These are phyloP conservation scores for Adoxophyes honmai DNA, from an alignment of 1,140 invertebrate species.

Conservation along the genomic window DNA sequence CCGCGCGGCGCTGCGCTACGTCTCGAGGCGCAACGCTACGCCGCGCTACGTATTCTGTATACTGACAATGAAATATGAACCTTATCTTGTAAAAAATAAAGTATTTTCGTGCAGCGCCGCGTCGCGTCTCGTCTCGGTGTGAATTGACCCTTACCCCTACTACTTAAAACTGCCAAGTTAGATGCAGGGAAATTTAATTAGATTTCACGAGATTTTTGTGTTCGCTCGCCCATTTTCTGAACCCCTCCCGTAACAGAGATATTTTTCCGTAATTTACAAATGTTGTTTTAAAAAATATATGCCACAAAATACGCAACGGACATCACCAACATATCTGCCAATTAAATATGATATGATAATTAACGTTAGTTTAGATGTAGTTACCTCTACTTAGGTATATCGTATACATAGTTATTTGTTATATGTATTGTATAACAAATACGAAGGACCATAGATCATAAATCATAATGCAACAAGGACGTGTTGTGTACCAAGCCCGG, in stretches of 20 bases:
- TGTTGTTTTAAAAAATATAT: conserved; percentile 14
- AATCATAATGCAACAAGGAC: no score
- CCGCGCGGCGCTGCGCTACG: no score
- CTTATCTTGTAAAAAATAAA: no score
- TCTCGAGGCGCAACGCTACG: no score
- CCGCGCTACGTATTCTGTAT: no score
- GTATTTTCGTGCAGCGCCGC: no score
- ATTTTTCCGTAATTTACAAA: conserved; percentile 14
- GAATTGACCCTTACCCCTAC: no score
- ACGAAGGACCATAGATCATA: conserved; percentile 26
- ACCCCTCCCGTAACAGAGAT: neutral
- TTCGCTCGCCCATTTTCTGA: neutral
- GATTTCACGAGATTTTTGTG: no score
- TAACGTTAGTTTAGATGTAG: conserved; percentile 34
- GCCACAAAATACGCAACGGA: conserved; percentile 19
- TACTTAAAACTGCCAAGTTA: no score
- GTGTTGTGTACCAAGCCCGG: neutral
- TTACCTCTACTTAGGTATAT: conserved; percentile 39
- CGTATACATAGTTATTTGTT: conserved; percentile 27
- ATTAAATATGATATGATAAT: conserved; percentile 28
- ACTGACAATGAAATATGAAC: no score
- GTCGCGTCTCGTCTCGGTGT: no score
- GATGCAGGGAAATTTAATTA: no score
- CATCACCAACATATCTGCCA: conserved; percentile 53
- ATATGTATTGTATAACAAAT: conserved; percentile 21